These are phyloP conservation scores for Onychomys arenicola DNA, from an alignment of 2,797 vertebrate genomes.

Conservation along the genomic window DNA sequence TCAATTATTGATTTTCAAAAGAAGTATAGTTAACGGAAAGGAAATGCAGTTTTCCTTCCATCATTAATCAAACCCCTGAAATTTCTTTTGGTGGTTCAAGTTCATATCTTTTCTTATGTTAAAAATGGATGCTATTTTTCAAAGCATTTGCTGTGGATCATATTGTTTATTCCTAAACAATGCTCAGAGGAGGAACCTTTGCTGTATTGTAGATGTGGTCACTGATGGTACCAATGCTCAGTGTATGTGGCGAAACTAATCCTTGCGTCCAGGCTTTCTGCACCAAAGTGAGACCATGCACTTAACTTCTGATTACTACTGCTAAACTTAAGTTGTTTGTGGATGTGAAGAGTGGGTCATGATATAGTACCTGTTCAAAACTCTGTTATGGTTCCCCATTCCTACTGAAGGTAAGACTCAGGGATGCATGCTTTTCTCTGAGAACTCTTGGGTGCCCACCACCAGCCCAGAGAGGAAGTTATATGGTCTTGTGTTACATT, in stretches of 20 bases:
- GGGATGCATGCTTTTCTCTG: background rate
- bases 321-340: background rate
- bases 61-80: constrained; percentile 44
- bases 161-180: background rate
- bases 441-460: background rate
- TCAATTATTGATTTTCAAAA: constrained; percentile 46
- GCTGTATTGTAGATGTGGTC: background rate
- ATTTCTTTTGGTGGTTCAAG: background rate
- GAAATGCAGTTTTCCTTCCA: constrained; percentile 47
- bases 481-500: background rate
- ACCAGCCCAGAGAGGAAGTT: background rate
- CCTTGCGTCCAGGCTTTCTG: background rate
- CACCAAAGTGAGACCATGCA: background rate
- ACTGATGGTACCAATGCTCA: background rate
- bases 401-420: background rate
- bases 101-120: constrained; percentile 23
- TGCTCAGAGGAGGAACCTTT: background rate
- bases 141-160: constrained; percentile 16
- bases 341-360: background rate
- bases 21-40: constrained; percentile 36
- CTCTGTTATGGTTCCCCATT: background rate
- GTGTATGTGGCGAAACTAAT: background rate
- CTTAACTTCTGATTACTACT: background rate
- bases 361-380: background rate
- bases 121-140: background rate